These are phyloP conservation scores for Hypolimnas misippus DNA, from an alignment of 2,888 invertebrate species.

Conservation along the genomic window DNA sequence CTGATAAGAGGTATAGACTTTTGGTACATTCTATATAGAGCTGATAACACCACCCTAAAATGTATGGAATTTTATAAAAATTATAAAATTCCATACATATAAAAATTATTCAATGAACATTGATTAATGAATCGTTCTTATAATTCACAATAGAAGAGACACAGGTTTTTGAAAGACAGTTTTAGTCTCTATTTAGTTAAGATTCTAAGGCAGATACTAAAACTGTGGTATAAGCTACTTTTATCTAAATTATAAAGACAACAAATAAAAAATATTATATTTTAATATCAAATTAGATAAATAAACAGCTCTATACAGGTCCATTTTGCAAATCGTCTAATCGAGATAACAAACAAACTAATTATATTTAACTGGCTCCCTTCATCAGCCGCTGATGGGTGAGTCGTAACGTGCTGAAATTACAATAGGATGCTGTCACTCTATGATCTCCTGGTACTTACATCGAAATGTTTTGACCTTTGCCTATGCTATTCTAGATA, in stretches of 20 bases:
- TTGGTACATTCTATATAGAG: constrained; percentile 52
- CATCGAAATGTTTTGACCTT: constrained; percentile 2
- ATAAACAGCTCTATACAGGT: constrained; percentile 46
- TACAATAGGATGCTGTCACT: constrained; percentile 12
- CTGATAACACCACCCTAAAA: constrained; percentile 46
- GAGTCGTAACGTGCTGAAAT: constrained; percentile 49
- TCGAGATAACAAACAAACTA: constrained; percentile 70
- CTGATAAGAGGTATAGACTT: constrained; percentile 59
- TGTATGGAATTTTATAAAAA: no score
- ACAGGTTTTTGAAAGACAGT: no score
- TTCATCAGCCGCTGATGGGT: constrained; percentile 59
- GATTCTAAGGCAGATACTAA: no score
- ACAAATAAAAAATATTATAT: not conserved
- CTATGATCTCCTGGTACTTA: constrained; percentile 15
- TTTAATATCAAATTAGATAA: not conserved
- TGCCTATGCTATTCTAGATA: not conserved
- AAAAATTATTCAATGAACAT: no score
- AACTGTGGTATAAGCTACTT: no score
- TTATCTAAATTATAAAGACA: not conserved
- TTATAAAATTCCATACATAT: no score
- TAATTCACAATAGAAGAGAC: no score
- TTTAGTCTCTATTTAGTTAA: no score
- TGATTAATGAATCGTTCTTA: no score
- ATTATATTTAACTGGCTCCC: constrained; percentile 65
- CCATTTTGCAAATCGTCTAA: constrained; percentile 57